Base-by-base conservation (phyloP, 92 coral and sea anemone species). In the Porites cylindrica region DNA sequence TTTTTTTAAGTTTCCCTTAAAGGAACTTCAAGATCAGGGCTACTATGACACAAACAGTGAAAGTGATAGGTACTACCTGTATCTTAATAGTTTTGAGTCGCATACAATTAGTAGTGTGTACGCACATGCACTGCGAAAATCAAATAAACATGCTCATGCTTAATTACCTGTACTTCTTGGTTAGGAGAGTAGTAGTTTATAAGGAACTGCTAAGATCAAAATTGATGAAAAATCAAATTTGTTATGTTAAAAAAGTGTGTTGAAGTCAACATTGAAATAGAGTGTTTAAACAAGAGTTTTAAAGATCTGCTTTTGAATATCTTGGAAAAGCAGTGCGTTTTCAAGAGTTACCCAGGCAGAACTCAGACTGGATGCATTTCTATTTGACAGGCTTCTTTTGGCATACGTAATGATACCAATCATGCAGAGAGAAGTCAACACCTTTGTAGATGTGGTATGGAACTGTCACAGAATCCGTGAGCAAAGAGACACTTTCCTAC, bases 1-100 rank as follows among this genome's bases (percentile, higher is more conserved):
- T 58, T 88, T 88, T 68, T 88, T 88, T 77, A 88, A 88, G 87
- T 81, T 81, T 47, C 91, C 86, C 19, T 53, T 88, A 51, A 88
- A 88, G 71, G 76, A 82, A 56, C 62, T 81, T 53, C 74, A 88
- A 82, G 83, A 88, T 65, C 91, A 88, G 24, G 91, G 91, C 66
- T 78, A 81, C 83, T 88, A 82, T 76, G 83, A 82, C 63, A 78
- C 91, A 74, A 68, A 88, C 54, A 82, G 70, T 88, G 88, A 82
- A 65, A 66, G 7, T 10, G 82, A 88, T 72, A 82, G 88, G 88
- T 88, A 87, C 61, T 56, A 56, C 61, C 61, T 56, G 11, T 56
- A 56, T 56, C 61, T 56, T 56, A 56, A 56, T 56, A 56, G 61
- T 56, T 56, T 56, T 56, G 61, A 56, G 61, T 56, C 16, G 13